These are phyloP conservation scores for Alloplasta piceator DNA, from an alignment of 2,888 invertebrate species.

Conservation along the genomic window DNA sequence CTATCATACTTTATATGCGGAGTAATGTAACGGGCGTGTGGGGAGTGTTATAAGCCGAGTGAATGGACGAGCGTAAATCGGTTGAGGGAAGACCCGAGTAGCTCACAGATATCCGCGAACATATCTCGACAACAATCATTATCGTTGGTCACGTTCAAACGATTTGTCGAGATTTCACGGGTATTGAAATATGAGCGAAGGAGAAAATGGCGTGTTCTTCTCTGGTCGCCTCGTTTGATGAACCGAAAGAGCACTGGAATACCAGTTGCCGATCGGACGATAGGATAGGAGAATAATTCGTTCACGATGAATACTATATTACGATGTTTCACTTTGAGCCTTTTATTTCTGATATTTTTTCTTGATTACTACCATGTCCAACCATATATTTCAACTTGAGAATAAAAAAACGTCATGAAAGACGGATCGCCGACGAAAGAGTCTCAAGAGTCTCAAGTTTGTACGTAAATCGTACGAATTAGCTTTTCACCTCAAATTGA, in stretches of 20 bases:
- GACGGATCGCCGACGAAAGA: too few relatives aligned
- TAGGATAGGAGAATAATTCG: constrained; percentile 16
- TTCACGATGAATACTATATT: not conserved
- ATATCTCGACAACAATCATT: constrained; percentile 37
- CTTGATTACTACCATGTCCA: too few relatives aligned
- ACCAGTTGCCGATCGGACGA: not conserved
- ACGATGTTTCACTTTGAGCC: too few relatives aligned
- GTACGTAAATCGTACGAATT: too few relatives aligned
- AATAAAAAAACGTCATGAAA: too few relatives aligned
- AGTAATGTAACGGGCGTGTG: constrained; percentile 11
- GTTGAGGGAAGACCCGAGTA: not conserved
- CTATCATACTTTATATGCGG: constrained; percentile 23
- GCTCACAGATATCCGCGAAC: constrained; percentile 1
- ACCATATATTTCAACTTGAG: too few relatives aligned
- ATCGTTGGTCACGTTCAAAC: constrained; percentile 49
- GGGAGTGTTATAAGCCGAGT: not conserved
- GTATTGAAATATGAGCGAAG: constrained; percentile 6
- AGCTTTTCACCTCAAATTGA: too few relatives aligned
- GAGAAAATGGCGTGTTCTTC: not conserved
- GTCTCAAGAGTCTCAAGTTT: too few relatives aligned
- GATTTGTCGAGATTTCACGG: constrained; percentile 48
- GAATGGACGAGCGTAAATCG: constrained; percentile 1
- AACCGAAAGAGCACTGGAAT: not conserved
- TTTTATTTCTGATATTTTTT: too few relatives aligned
- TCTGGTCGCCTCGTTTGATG: not conserved